Percentiles rank a stretch among this genome's conserved stretches.
phyloP scores from a whole-genome alignment of 2,113 vertebrate genomes.

The Castor canadensis region DNA sequence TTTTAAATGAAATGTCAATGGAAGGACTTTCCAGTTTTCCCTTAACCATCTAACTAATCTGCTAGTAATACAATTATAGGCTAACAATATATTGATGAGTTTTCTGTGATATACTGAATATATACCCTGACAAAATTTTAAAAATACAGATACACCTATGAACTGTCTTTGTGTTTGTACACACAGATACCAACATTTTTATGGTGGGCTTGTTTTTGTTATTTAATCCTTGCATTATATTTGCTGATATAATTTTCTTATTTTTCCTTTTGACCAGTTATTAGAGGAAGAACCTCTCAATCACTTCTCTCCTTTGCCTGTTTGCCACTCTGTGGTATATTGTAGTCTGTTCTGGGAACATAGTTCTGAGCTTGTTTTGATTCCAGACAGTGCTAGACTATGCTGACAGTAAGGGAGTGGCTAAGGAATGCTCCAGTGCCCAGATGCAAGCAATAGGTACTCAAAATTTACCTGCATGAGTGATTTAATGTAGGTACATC shows the following conservation, averaged over 20 bases:
- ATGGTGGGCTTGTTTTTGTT: neutral
- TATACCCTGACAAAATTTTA: slow-evolving; percentile 7
- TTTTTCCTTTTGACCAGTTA: slow-evolving; percentile 26
- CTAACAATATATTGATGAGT: neutral
- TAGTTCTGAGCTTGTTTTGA: neutral
- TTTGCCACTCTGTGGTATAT: neutral
- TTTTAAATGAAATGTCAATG: slow-evolving; percentile 50
- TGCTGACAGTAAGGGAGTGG: neutral
- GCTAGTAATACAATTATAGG: neutral
- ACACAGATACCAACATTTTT: neutral
- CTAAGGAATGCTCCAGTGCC: neutral
- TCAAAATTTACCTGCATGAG: neutral
- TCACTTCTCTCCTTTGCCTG: neutral
- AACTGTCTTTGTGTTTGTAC: neutral
- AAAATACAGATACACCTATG: neutral
- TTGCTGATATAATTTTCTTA: neutral
- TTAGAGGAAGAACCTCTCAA: neutral
- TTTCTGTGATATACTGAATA: slow-evolving; percentile 19
- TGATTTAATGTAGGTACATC: neutral
- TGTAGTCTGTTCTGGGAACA: neutral
- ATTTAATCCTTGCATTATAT: slow-evolving; percentile 13
- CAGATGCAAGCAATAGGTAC: neutral
- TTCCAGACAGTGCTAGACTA: neutral
- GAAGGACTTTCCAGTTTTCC: slow-evolving; percentile 24
- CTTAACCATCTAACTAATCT: neutral